Evolutionary conservation across 2,797 vertebrate genomes (phyloP).

Genomic region (Argyrosomus regius): DNA sequence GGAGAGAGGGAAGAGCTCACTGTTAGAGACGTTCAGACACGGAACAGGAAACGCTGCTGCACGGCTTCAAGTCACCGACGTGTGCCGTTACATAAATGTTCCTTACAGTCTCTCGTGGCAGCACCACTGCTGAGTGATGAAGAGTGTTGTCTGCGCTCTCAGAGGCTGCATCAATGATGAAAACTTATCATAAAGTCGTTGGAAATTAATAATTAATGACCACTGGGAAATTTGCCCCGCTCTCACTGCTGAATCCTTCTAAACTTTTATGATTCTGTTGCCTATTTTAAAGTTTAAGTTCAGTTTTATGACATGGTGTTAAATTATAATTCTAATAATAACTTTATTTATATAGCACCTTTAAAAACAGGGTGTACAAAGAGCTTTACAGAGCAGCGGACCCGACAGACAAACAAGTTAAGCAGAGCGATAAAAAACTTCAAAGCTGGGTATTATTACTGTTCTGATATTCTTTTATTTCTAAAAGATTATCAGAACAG

Average conservation of each 20-base stretch:
- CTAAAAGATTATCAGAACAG: no score
- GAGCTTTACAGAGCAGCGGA: no score
- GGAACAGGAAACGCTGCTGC: no score
- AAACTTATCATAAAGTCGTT: not conserved
- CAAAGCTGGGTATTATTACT: no score
- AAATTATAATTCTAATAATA: not conserved
- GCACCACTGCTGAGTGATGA: not conserved
- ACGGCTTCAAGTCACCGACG: no score
- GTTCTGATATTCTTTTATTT: no score
- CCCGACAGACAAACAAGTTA: no score
- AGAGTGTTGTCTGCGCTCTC: not conserved
- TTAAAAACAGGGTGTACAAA: no score
- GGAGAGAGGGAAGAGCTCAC: not conserved
- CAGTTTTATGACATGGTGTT: not conserved
- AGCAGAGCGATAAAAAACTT: no score
- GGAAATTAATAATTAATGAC: not conserved
- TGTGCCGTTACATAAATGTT: not conserved
- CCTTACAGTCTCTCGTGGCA: no score
- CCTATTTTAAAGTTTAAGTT: not conserved
- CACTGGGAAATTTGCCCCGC: not conserved
- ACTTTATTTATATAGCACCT: no score
- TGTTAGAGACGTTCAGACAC: not conserved
- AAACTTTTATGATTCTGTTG: not conserved
- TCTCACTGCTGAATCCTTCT: not conserved
- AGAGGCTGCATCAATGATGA: not conserved